phyloP scores from a whole-genome alignment of 2,888 invertebrate genomes.

The Aphodius granarius region DNA sequence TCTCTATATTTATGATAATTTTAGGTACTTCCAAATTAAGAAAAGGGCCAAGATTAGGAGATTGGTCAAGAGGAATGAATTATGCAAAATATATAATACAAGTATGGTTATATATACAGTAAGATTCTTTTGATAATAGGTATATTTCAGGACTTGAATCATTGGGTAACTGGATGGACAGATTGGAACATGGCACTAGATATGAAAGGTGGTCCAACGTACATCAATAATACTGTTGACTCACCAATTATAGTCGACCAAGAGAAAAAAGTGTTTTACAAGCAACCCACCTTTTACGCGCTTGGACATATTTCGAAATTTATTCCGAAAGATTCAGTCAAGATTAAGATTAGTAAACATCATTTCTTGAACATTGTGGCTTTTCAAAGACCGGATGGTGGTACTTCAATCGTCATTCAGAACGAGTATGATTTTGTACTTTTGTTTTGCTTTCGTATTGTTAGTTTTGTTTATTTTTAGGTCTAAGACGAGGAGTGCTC shows the following conservation, averaged over 20 bases:
- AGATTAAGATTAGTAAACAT: slow-evolving; percentile 21
- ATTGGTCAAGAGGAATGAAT: slow-evolving; percentile 61
- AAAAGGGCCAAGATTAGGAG: slow-evolving; percentile 58
- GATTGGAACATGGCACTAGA: slow-evolving; percentile 86
- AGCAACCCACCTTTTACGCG: slow-evolving; percentile 84
- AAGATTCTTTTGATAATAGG: background rate
- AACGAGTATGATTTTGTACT: slow-evolving; percentile 57
- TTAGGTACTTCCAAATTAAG: background rate
- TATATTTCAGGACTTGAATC: slow-evolving; percentile 63
- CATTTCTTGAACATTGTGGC: slow-evolving; percentile 52
- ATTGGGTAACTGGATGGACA: slow-evolving; percentile 78
- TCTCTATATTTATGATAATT: background rate
- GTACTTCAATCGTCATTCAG: slow-evolving; percentile 56
- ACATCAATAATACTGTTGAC: slow-evolving; percentile 75
- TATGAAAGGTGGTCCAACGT: slow-evolving; percentile 74
- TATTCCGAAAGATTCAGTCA: slow-evolving; percentile 61
- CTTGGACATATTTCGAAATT: slow-evolving; percentile 73
- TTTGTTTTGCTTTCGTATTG: background rate
- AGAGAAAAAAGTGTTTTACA: slow-evolving; percentile 70
- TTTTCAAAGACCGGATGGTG: slow-evolving; percentile 58
- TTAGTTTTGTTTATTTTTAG: background rate
- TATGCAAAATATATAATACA: slow-evolving; percentile 62
- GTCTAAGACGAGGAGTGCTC: background rate
- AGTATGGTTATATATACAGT: slow-evolving; percentile 49
- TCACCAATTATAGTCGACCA: slow-evolving; percentile 69